Evolutionary conservation across 1,140 invertebrate species (phyloP).

Genomic region (Melanaphis sacchari): DNA sequence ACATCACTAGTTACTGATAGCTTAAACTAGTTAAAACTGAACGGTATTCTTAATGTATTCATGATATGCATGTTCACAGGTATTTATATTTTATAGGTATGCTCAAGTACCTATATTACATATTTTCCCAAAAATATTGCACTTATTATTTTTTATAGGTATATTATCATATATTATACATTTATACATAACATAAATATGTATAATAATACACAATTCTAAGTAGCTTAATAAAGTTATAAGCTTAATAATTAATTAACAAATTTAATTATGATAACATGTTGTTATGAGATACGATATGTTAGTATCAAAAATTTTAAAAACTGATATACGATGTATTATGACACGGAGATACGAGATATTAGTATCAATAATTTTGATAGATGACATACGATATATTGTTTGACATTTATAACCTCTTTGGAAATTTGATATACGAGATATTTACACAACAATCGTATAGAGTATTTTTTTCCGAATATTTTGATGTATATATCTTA

Average conservation of each 20-base stretch:
- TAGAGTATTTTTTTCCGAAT: not conserved
- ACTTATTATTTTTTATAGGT: too few species aligned
- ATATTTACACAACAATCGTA: not conserved
- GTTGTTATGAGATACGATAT: conserved; percentile 15
- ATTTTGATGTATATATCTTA: not conserved
- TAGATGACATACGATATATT: not conserved
- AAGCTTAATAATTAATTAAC: conserved; percentile 2
- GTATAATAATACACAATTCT: not conserved
- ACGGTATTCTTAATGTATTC: not conserved
- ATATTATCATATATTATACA: too few species aligned
- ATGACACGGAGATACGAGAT: not conserved
- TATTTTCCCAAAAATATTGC: too few species aligned
- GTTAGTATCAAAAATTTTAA: not conserved
- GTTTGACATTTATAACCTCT: not conserved
- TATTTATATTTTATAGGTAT: too few species aligned
- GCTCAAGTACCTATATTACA: too few species aligned
- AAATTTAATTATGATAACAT: too few species aligned
- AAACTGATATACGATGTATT: not conserved
- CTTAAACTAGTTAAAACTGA: not conserved
- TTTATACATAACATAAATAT: too few species aligned
- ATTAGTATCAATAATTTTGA: not conserved
- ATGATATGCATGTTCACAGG: not conserved
- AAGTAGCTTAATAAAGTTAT: not conserved
- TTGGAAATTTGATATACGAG: not conserved
- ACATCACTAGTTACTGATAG: not conserved